A percentile compares a stretch with the other conserved stretches of the same genome.
These are phyloP conservation scores for Amphiduros pacificus DNA, from an alignment of 2,888 invertebrate genomes.

Conservation along the genomic window DNA sequence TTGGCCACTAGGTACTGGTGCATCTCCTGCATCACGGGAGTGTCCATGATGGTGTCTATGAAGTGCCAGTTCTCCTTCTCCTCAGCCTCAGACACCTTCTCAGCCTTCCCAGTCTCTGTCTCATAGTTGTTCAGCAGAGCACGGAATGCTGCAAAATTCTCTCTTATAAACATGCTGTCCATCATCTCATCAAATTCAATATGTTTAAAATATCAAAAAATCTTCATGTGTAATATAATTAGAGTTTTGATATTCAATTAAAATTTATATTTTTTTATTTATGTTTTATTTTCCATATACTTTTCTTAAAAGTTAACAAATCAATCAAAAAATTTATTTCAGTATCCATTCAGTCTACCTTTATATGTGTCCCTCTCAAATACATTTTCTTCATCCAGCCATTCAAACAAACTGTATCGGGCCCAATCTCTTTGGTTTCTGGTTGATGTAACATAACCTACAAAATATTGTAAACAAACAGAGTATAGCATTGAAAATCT, in stretches of 20 bases:
- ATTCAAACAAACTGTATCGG: constrained; percentile 42
- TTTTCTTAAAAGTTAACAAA: background rate
- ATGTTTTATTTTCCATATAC: too few relatives aligned
- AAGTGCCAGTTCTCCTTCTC: constrained; percentile 51
- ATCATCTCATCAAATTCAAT: too few relatives aligned
- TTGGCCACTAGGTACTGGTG: constrained; percentile 51
- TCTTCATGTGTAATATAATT: too few relatives aligned
- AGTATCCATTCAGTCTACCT: constrained; percentile 37
- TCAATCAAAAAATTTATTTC: too few relatives aligned
- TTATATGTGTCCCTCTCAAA: constrained; percentile 52
- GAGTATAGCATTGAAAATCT: too few relatives aligned
- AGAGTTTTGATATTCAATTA: too few relatives aligned
- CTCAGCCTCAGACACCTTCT: constrained; percentile 52
- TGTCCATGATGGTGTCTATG: constrained; percentile 51
- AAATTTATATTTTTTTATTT: too few relatives aligned
- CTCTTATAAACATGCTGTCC: too few relatives aligned
- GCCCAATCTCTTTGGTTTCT: constrained; percentile 41
- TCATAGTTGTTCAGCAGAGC: constrained; percentile 58
- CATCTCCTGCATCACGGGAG: constrained; percentile 55
- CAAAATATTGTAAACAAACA: background rate
- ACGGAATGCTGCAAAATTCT: constrained; percentile 51
- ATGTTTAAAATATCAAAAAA: too few relatives aligned
- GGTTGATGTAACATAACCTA: constrained; percentile 51
- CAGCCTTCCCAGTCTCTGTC: constrained; percentile 45
- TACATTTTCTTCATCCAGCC: constrained; percentile 52